These are phyloP conservation scores for Distichodus sexfasciatus DNA, from an alignment of 2,797 vertebrate species.

Conservation along the genomic window DNA sequence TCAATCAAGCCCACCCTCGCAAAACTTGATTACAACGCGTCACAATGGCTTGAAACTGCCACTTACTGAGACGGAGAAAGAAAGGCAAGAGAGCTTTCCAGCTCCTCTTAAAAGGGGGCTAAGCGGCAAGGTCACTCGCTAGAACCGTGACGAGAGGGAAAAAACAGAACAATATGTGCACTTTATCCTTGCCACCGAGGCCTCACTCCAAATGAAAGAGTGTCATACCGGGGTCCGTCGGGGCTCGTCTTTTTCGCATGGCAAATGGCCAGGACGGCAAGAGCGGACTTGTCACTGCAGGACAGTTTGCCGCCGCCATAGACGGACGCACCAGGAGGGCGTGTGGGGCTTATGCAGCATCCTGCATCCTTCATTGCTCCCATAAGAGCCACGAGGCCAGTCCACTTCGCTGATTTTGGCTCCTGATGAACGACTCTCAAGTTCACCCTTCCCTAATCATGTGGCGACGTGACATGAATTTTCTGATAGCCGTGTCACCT, in stretches of 20 bases:
- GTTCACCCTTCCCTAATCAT: conserved; percentile 29
- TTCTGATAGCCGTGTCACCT: neutral
- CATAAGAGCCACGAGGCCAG: conserved; percentile 26
- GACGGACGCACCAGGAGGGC: neutral
- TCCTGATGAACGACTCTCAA: conserved; percentile 43
- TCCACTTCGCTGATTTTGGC: conserved; percentile 38
- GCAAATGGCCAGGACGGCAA: neutral
- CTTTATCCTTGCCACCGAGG: conserved; percentile 2
- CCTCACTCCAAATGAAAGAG: conserved; percentile 28
- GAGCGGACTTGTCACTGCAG: conserved; percentile 11
- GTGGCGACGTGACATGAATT: conserved; percentile 40
- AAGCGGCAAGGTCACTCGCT: conserved; percentile 36
- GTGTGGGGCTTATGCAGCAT: conserved; percentile 20
- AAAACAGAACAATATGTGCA: conserved; percentile 9
- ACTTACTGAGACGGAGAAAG: conserved; percentile 36
- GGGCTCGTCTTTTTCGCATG: neutral
- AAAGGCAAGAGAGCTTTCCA: conserved; percentile 20
- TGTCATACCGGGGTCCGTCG: neutral
- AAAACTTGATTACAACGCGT: conserved; percentile 62
- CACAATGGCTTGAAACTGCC: conserved; percentile 36
- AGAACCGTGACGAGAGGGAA: neutral
- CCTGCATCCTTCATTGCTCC: conserved; percentile 26
- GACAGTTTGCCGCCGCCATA: conserved; percentile 12
- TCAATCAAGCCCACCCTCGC: conserved; percentile 58
- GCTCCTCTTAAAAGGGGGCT: conserved; percentile 3